Percentiles rank a stretch among this genome's conserved stretches.
Conservation (phyloP, 2,113 vertebrate genomes). For the Epinephelus fuscoguttatus region DNA sequence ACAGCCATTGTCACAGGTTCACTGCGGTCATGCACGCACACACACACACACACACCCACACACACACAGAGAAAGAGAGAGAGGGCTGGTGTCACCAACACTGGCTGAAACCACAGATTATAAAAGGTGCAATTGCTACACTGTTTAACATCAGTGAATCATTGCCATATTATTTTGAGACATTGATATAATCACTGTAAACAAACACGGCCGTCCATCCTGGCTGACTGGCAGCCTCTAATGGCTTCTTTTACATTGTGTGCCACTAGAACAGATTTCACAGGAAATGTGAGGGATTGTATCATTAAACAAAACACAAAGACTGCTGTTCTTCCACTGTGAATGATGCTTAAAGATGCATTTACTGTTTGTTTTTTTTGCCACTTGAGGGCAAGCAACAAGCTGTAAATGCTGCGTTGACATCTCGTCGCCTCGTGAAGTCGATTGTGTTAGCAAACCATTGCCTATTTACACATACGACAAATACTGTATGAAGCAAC, state of each 20-base stretch:
- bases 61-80: constrained; percentile 1
- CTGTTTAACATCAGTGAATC: constrained; percentile 19
- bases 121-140: constrained; percentile 29
- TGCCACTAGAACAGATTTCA: not conserved
- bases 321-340: not conserved
- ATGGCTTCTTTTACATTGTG: constrained; percentile 4
- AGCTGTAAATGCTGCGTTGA: too few species aligned
- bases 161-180: constrained; percentile 17
- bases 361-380: not conserved
- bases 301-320: not conserved
- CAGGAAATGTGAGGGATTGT: not conserved
- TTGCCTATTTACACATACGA: too few species aligned
- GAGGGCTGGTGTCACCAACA: not conserved
- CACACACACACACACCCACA: constrained; percentile 31
- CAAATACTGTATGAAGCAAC: too few species aligned
- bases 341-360: not conserved
- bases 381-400: too few species aligned
- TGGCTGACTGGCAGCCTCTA: not conserved
- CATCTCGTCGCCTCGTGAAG: too few species aligned
- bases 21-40: constrained; percentile 60
- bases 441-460: too few species aligned
- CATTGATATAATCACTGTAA: constrained; percentile 26
- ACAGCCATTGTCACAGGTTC: constrained; percentile 76
- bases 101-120: constrained; percentile 22
- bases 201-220: constrained; percentile 30